Conservation (phyloP, 2,888 invertebrate genomes). For the Macrosiphum euphorbiae region DNA sequence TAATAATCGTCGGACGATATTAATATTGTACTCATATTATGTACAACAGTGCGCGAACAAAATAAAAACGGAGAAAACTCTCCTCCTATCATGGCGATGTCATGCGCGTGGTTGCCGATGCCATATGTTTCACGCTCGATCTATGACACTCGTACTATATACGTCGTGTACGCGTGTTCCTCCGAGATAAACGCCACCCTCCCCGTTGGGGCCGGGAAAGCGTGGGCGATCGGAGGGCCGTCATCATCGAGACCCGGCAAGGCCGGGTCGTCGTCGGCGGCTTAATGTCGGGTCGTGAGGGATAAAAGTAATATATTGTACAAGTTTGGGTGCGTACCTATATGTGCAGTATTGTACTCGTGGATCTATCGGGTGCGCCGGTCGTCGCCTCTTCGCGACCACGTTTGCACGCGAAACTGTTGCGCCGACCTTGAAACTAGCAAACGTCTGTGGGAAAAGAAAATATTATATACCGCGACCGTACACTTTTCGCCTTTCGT, state of each 20-base stretch:
- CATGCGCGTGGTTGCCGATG: background rate
- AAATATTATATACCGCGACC: background rate
- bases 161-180: background rate
- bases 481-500: background rate
- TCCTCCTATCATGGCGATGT: background rate
- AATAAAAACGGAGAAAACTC: background rate
- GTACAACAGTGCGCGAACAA: background rate
- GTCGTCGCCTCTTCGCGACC: background rate
- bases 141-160: background rate
- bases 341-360: background rate
- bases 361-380: background rate
- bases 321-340: background rate
- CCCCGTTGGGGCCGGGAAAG: background rate
- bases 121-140: background rate
- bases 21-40: background rate
- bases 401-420: slow-evolving; percentile 23
- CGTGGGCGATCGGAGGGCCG: background rate
- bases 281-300: background rate
- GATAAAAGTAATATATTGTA: background rate
- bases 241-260: background rate
- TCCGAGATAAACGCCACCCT: background rate
- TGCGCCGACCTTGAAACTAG: slow-evolving; percentile 3
- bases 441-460: background rate
- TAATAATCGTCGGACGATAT: background rate
- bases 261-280: background rate